These are phyloP conservation scores for Ginglymostoma cirratum DNA, from an alignment of 2,113 vertebrate species.

Conservation along the genomic window DNA sequence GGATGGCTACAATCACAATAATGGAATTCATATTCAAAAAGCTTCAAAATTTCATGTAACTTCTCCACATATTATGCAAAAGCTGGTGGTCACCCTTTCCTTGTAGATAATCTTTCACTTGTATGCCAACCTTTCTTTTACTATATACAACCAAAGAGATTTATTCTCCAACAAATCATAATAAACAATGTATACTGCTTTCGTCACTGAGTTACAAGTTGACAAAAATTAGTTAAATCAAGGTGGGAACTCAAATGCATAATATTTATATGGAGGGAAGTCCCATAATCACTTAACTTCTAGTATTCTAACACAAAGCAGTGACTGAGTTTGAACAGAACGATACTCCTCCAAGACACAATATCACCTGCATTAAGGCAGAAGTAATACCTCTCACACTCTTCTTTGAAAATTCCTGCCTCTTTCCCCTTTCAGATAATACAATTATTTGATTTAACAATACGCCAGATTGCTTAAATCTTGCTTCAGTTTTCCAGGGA, in stretches of 20 bases:
- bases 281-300: not conserved
- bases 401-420: not conserved
- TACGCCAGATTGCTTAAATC: not conserved
- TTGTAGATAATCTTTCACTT: not conserved
- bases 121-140: not conserved
- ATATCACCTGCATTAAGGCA: not conserved
- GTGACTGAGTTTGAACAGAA: not conserved
- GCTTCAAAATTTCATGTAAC: not conserved
- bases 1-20: not conserved
- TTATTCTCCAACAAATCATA: not conserved
- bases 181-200: not conserved
- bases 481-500: not conserved
- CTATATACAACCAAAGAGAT: not conserved
- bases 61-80: not conserved
- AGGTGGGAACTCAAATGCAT: not conserved
- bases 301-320: not conserved
- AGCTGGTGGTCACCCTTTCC: not conserved
- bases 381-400: not conserved
- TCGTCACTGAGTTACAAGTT: not conserved
- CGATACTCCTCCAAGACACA: not conserved
- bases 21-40: not conserved
- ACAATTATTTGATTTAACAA: not conserved
- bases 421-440: not conserved
- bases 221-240: not conserved
- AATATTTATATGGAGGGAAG: not conserved